These are phyloP conservation scores for Trematocara zebra DNA, from an alignment of 2,113 vertebrate genomes.

Conservation along the genomic window DNA sequence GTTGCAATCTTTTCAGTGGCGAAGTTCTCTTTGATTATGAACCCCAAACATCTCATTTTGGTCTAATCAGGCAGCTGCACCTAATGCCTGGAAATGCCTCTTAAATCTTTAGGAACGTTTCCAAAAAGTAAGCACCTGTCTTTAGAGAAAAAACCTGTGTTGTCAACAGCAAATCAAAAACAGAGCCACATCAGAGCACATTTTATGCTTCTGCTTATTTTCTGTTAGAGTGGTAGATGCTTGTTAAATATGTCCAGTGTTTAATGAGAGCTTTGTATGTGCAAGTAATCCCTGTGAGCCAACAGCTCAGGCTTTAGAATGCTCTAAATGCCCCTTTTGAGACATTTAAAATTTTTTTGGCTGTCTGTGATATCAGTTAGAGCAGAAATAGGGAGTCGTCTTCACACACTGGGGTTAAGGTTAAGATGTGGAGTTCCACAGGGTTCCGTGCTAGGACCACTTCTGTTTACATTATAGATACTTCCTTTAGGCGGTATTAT, in stretches of 20 bases:
- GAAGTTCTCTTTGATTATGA: background rate
- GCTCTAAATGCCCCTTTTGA: background rate
- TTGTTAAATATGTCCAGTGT: background rate
- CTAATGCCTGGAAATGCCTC: background rate
- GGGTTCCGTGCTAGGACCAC: background rate
- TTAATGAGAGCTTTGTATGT: background rate
- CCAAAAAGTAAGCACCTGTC: background rate
- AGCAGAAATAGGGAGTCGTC: background rate
- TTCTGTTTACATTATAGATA: background rate
- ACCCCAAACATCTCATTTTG: background rate
- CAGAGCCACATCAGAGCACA: background rate
- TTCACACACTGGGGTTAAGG: background rate
- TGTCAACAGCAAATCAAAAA: background rate
- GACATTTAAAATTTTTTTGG: background rate
- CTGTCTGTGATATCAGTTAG: background rate
- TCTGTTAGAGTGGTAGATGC: background rate
- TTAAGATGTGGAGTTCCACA: background rate
- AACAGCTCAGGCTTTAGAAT: background rate
- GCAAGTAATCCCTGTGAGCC: background rate
- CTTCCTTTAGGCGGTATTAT: background rate
- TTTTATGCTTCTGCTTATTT: background rate
- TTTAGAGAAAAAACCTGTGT: background rate
- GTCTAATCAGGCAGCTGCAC: background rate
- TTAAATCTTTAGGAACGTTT: background rate
- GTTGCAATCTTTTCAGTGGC: background rate